Base-by-base conservation (phyloP, 2,113 vertebrate species). In the Lonchura striata region DNA sequence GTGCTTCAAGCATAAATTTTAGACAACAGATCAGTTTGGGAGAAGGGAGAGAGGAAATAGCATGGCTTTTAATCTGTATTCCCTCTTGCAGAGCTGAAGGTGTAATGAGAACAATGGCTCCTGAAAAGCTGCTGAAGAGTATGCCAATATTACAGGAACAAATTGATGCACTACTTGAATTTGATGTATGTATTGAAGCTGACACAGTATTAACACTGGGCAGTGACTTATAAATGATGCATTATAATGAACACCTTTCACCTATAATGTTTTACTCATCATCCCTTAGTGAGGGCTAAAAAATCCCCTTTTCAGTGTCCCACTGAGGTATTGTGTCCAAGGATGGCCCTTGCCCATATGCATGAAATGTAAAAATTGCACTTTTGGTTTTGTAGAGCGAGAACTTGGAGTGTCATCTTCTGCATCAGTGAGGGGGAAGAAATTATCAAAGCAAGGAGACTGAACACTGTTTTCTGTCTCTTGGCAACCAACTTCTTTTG, bases 131-230 rank as follows among this genome's bases (percentile, higher is more conserved):
- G 44, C 96, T 99, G 91, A 99, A 99, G 98, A 99, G 99, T 82
- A 99, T 99, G 99, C 98, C 99, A 72, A 99, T 98, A 89, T 97
- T 99, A 49, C 99, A 99, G 98, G 98, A 98, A 97, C 99, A 99
- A 91, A 99, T 99, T 21, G 99, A 99, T 87, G 99, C 99, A 41
- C 97, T 99, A 95, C 98, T 99, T 97, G 99, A 99, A 97, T 99
- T 99, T 86, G 99, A 99, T 52, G 99, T 99, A 98, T 86, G 99
- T 99, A 97, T 95, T 86, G 78, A 92, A 68, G 64, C 37, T 78
- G 57, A 82, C 19, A 11, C 27, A 66, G 25, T 57, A 33, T 65
- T 82, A 57, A 69, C 10, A 25, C 37, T 56, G 54, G 53, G 20
- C 22, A 87, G 49, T 47, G 41, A 41, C 33, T 63, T 91, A 60